Evolutionary conservation across 2,888 invertebrate genomes (phyloP), one percentile per base, ranked within the genome.

Genomic region (Erpobdella octoculata): DNA sequence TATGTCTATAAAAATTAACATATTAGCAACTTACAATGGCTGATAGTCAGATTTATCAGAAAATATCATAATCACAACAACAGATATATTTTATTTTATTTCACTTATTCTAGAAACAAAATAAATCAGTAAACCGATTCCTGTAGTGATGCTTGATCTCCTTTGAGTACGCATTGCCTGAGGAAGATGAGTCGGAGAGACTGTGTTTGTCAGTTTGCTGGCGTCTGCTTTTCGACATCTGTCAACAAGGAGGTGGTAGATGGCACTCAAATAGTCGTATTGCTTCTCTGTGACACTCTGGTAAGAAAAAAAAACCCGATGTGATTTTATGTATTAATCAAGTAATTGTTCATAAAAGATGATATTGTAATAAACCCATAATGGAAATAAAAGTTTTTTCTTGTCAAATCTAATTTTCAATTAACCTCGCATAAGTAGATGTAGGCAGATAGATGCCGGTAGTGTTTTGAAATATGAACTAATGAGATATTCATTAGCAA

Each of bases 181-280:
- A 28, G 80, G 81, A 71, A 80, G 79, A 75, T 62, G 79, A 65
- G 66, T 72, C 33, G 73, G 73, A n/a, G 72, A 46, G 21, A 70
- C 58, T 35, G 73, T 65, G 68, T 58, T 36, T 21, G 71, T 35
- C 33, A 62, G 61, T 76, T 78, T 78, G 36, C 28, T 25, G 36
- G 66, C 36, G 37, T 46, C 62, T 33, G 48, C 46, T 41, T 67
- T 71, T 8, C 62, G 74, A 76, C 65, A 78, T 76, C 82, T 83
- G 83, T 94, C 93, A 80, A 90, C 87, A 59, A 95, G 86, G 75
- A 95, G 86, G 83, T 93, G 91, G 83, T 95, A 95, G 78, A 95
- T 93, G 76, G 94, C 94, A 78, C 91, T 91, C 78, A 93, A 90
- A 85, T 93, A 92, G 84, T 95, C 93, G 83, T 92, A 95, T 4